Percentiles rank a stretch among this genome's conserved stretches.
Conservation (phyloP, 2,113 vertebrate genomes). For the Crotophaga sulcirostris region DNA sequence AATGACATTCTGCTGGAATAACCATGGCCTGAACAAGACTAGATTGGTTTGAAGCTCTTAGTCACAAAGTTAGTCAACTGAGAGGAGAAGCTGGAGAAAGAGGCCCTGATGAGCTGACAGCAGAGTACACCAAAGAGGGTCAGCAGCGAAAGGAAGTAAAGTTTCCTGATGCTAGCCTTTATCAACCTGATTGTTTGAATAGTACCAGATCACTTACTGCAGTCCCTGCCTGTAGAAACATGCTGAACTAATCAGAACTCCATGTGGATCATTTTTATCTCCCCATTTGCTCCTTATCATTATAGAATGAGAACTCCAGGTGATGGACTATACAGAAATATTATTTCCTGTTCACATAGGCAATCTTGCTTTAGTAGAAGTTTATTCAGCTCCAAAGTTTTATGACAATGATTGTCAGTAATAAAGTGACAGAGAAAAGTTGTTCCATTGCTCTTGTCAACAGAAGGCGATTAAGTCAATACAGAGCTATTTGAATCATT, state of each 20-base stretch:
- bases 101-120: background rate
- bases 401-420: background rate
- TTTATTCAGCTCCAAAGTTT: background rate
- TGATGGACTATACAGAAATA: background rate
- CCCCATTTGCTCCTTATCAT: background rate
- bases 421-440: background rate
- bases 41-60: background rate
- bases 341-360: background rate
- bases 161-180: background rate
- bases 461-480: background rate
- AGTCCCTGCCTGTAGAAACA: background rate
- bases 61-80: background rate
- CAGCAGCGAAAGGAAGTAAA: background rate
- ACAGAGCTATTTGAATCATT: background rate
- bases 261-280: rapidly evolving
- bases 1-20: background rate
- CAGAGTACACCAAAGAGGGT: background rate
- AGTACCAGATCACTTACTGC: background rate
- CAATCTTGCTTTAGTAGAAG: background rate
- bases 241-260: background rate
- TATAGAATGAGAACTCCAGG: background rate
- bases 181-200: background rate
- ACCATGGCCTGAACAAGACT: background rate
- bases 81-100: background rate
- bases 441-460: background rate